phyloP scores from a whole-genome alignment of 2,888 invertebrate species.

The Drosophila vallismaia region DNA sequence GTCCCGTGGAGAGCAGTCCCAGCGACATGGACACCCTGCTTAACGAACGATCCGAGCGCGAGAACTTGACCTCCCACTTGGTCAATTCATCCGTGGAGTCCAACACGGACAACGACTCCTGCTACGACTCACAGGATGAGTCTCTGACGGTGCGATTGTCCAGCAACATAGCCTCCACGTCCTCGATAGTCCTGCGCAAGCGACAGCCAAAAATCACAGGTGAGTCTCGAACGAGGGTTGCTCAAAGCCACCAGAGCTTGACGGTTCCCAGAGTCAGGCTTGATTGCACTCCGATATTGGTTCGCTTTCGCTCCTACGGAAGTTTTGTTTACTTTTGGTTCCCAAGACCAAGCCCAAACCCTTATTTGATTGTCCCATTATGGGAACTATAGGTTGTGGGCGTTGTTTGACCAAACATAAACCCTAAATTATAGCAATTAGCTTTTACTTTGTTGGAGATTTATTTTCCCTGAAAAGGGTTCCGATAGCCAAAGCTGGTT shows the following conservation, averaged over 20 bases:
- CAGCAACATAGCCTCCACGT: constrained; percentile 51
- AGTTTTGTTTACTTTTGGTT: constrained; percentile 17
- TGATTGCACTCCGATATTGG: constrained; percentile 52
- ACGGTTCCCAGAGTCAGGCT: constrained; percentile 58
- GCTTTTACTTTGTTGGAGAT: constrained; percentile 30
- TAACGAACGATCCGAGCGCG: constrained; percentile 82
- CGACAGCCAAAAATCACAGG: constrained; percentile 84
- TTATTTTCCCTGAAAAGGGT: constrained; percentile 27
- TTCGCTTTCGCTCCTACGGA: constrained; percentile 23
- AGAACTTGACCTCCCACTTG: constrained; percentile 64
- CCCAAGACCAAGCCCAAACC: constrained; percentile 5
- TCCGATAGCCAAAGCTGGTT: constrained; percentile 13
- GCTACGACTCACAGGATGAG: constrained; percentile 82
- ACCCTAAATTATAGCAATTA: constrained; percentile 44
- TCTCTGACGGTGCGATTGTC: constrained; percentile 63
- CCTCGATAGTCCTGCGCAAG: constrained; percentile 61
- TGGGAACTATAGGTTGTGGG: constrained; percentile 15
- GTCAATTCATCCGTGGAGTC: constrained; percentile 69
- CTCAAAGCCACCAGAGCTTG: constrained; percentile 18
- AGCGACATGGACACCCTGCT: constrained; percentile 74
- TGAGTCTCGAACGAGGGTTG: constrained; percentile 61
- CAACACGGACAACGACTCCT: constrained; percentile 76
- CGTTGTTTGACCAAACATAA: constrained; percentile 20
- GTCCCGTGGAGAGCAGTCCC: constrained; percentile 57
- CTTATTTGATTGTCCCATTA: neutral